Base-by-base conservation (phyloP, 2,113 vertebrate genomes). In the Chauna torquata region DNA sequence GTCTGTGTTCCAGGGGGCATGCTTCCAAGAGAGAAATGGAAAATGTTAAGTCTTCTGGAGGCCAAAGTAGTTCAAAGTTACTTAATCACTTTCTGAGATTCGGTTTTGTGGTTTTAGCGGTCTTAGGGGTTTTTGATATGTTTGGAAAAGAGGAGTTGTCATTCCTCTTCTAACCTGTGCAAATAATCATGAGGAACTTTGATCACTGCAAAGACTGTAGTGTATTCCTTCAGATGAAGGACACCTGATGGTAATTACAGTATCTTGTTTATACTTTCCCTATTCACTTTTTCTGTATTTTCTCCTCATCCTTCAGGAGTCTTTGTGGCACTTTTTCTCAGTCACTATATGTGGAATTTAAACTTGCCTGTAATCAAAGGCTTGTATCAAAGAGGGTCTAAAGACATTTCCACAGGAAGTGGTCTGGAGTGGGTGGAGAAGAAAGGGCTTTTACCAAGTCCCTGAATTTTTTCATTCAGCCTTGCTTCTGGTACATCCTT, bases 181-280 rank as follows among this genome's bases (percentile, higher is more conserved):
- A 95, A 96, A 93, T 97, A 93, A 96, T 90, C 69, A 92, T 88
- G 49, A 94, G 58, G 47, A 94, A 82, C 95, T 96, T 97, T 92
- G 95, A 95, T 97, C 86, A 66, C 69, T 84, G 42, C 58, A 57
- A 88, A 90, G 61, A 59, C 55, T 3, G 3, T 57, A 44, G 4
- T 16, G 68, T 95, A 50, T 86, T 91, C 57, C 34, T 95, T 88
- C 71, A 96, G 69, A 95, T 77, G 54, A 96, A 97, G 96, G 79
- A 62, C 42, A 90, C 59, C 75, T 91, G 76, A 93, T 91, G 55
- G 30, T 79, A 87, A 88, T 87, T 94, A 54, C 40, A 49, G 68
- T 88, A 68, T 78, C 50, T 95, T 94, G 57, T 88, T 93, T 97
- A 92, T 93, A 92, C 92, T 81, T 90, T 66, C 85, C 40, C 10